Evolutionary conservation across 2,797 vertebrate genomes (phyloP), one percentile per base, ranked within the genome.

Genomic region (Kryptolebias ocellatus): DNA sequence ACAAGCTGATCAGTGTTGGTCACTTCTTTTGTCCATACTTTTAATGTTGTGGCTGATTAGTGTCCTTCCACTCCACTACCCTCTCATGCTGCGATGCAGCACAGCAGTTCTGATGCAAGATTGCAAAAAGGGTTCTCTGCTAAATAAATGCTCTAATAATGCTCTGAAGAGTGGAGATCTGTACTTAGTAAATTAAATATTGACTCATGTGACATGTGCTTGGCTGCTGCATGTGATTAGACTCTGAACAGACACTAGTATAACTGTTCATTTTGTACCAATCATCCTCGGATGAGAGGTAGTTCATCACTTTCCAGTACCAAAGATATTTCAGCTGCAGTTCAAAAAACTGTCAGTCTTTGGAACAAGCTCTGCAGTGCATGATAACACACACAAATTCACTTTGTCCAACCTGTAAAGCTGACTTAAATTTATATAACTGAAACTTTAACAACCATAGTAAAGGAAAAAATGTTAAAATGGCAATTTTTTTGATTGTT

Each of bases 131-230:
- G 70, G 46, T 55, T 53, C 31, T 46, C 70, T 70, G 80, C 77
- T 76, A 60, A 67, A 76, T 76, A 60, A 67, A 72, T 69, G 64
- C 49, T 82, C 71, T 37, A 70, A 53, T 9, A 0, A 15, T 64
- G 28, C 34, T 72, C 73, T 49, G 61, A 82, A 57, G 55, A 76
- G 45, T 31, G 72, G 65, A 78, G 73, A 81, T 79, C 76, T 78
- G 74, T 83, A 83, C 75, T 86, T 75, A 77, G 78, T 70, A 74
- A 86, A 87, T 87, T 84, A 89, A 85, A 87, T 85, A 89, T 85
- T 87, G 83, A 85, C 76, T 86, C 64, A 46, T 63, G 57, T 83
- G 73, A 61, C 67, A 61, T 81, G 72, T 58, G 65, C 72, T 76
- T 78, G 78, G 73, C 70, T 53, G 37, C 51, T 18, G 53, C 15